Base-by-base conservation (phyloP, 2,797 vertebrate species). In the Euphonia xanthogaster region DNA sequence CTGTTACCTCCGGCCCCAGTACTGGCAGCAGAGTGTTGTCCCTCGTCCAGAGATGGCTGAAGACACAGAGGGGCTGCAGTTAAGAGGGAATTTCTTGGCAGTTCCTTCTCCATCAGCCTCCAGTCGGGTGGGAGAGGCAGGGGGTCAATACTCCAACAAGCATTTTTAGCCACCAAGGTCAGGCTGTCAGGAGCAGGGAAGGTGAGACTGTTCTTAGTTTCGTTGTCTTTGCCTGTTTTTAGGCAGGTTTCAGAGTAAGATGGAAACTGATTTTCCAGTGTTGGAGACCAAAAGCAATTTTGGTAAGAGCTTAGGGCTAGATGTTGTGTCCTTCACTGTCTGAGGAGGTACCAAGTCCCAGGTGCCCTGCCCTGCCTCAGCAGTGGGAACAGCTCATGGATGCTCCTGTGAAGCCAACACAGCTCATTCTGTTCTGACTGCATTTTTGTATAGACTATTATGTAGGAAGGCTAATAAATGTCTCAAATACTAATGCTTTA, bases 1-100 rank as follows among this genome's bases (percentile, higher is more conserved):
- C 54, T 3, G 5, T 25, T 31, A 2, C 9, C 2, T 4, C 51
- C 0, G 1, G 62, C n/a, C 70, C 16, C 7, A 3, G 48, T 27
- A 62, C 55, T 37, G 14, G 33, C 31, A 22, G 25, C 4, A 1
- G 35, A 6, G 23, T 1, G 22, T 3, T 37, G 22, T 23, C 27
- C 28, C 48, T 55, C 0, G 0, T 12, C 31, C 72, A 2, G 2
- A 6, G 4, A 8, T 1, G 6, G 51, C 40, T 23, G 77, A 27
- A 37, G 73, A 9, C 50, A 13, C 54, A 9, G 39, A 42, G 79
- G 7, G 60, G 20, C 50, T 73, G 68, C 28, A n/a, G 50, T 16
- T 35, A 10, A 9, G 1, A 0, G 8, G 60, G 75, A 44, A 11
- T 47, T 65, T 40, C 25, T n/a, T 3, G 8, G 17, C 30, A 28